Conservation (phyloP, 2,797 vertebrate species). For the Phylloscopus collybita region DNA sequence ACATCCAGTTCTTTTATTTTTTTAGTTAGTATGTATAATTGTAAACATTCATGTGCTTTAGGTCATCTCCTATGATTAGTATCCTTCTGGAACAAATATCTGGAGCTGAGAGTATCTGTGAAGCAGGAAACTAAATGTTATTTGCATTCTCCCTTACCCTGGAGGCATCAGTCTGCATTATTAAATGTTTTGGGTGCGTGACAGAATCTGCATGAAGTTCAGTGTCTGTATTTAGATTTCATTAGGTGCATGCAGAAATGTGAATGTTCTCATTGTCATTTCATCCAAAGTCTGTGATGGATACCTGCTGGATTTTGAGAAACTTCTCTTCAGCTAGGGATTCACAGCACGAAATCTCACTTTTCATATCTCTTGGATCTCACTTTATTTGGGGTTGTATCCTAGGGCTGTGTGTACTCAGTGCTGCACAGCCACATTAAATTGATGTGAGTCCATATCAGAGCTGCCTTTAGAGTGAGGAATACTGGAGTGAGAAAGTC, state of each 20-base stretch:
- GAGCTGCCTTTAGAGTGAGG: background rate
- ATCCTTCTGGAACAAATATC: constrained; percentile 51
- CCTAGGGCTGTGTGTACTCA: background rate
- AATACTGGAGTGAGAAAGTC: background rate
- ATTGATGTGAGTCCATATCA: background rate
- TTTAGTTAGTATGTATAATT: background rate
- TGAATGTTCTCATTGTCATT: background rate
- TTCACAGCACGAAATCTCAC: background rate
- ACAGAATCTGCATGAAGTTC: background rate
- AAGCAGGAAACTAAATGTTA: constrained; percentile 27
- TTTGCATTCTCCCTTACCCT: constrained; percentile 24
- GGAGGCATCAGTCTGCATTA: constrained; percentile 9
- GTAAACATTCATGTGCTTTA: constrained; percentile 1
- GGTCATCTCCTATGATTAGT: constrained; percentile 37
- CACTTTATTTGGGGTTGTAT: background rate
- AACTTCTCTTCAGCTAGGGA: background rate
- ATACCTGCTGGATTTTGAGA: background rate
- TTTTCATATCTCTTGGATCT: background rate
- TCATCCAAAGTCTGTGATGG: background rate
- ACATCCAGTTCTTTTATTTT: background rate
- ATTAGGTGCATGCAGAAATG: background rate
- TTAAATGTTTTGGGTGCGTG: background rate
- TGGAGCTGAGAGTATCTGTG: constrained; percentile 35
- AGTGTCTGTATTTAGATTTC: constrained; percentile 1
- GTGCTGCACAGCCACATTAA: background rate